A percentile compares a stretch with the other conserved stretches of the same genome.
These are phyloP conservation scores for Eupeodes corollae DNA, from an alignment of 1,140 invertebrate species.

Conservation along the genomic window DNA sequence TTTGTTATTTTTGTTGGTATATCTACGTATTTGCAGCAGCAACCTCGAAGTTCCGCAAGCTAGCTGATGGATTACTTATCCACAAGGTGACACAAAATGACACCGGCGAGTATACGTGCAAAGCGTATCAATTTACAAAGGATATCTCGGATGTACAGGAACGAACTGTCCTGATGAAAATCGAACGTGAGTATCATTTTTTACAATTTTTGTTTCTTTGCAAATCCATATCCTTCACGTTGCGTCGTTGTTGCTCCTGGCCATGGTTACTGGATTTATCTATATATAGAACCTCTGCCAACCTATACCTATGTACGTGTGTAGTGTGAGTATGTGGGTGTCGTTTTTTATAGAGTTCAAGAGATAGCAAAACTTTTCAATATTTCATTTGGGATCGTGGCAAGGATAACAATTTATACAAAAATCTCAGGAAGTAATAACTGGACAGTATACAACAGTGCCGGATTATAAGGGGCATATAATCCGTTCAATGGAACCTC, in stretches of 20 bases:
- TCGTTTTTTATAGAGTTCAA: no score
- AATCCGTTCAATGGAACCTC: no score
- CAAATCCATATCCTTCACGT: neutral
- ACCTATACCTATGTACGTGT: neutral
- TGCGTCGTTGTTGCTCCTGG: neutral
- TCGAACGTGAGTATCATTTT: constrained; percentile 41
- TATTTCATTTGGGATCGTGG: no score
- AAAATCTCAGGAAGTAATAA: no score
- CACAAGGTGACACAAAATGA: constrained; percentile 41
- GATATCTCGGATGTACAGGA: constrained; percentile 39
- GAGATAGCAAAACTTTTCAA: no score
- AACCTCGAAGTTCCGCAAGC: constrained; percentile 33
- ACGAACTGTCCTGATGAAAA: constrained; percentile 39
- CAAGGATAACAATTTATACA: no score
- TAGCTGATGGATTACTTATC: constrained; percentile 41
- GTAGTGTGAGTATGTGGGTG: neutral
- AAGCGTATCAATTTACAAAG: constrained; percentile 41
- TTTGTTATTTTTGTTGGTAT: neutral
- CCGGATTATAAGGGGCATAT: no score
- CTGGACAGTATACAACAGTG: no score
- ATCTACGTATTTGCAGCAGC: constrained; percentile 13
- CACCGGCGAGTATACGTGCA: constrained; percentile 43
- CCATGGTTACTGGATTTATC: neutral
- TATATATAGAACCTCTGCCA: no score
- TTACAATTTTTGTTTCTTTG: constrained; percentile 5